phyloP scores from a whole-genome alignment of 2,888 invertebrate genomes.

The Drosophila demipolita region DNA sequence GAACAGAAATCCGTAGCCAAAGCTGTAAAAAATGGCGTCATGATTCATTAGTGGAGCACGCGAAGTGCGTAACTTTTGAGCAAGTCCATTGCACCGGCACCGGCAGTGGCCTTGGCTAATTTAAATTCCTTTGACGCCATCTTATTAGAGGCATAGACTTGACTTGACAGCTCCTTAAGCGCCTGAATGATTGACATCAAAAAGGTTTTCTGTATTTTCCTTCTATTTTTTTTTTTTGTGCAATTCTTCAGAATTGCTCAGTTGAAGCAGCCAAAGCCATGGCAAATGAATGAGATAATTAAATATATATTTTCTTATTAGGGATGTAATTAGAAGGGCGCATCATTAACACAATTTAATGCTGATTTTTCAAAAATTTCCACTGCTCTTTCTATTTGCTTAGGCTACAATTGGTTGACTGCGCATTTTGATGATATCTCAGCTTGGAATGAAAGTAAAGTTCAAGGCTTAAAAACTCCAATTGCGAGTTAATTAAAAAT shows the following conservation, averaged over 20 bases:
- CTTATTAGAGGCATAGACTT: conserved; percentile 72
- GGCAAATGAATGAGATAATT: conserved; percentile 46
- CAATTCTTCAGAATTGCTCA: conserved; percentile 39
- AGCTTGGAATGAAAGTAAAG: not conserved
- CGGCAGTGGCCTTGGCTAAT: conserved; percentile 66
- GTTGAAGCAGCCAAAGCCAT: conserved; percentile 27
- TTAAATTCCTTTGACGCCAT: conserved; percentile 76
- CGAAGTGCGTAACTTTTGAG: conserved; percentile 64
- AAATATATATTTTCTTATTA: conserved; percentile 45
- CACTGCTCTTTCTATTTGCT: conserved; percentile 29
- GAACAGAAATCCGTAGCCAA: conserved; percentile 35
- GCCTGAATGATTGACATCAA: conserved; percentile 81
- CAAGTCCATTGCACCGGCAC: conserved; percentile 59
- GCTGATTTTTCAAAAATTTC: conserved; percentile 46
- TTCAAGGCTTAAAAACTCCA: not conserved
- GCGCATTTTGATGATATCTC: conserved; percentile 9
- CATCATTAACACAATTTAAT: conserved; percentile 63
- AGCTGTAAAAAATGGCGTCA: conserved; percentile 67
- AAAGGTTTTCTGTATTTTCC: conserved; percentile 55
- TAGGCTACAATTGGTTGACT: conserved; percentile 40
- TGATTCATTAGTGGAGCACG: conserved; percentile 74
- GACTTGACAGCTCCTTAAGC: conserved; percentile 77
- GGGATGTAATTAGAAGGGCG: conserved; percentile 66
- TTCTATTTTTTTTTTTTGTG: not conserved
- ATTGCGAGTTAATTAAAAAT: not conserved